These are phyloP conservation scores for Trypoxylon attenuatum DNA, from an alignment of 2,888 invertebrate species.

Conservation along the genomic window DNA sequence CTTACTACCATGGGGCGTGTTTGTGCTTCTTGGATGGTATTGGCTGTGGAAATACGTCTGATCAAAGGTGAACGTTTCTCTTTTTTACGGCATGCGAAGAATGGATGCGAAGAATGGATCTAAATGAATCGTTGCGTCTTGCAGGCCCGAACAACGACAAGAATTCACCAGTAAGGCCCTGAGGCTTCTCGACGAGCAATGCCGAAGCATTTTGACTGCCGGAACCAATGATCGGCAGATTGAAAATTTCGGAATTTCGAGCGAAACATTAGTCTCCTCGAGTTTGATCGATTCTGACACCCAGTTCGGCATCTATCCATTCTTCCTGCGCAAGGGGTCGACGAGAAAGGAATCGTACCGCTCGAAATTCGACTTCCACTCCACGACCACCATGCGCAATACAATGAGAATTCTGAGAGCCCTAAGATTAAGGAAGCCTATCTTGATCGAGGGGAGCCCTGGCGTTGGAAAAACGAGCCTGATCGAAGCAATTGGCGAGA, in stretches of 20 bases:
- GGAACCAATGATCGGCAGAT: no score
- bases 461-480: constrained; percentile 99
- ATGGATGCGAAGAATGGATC: background rate
- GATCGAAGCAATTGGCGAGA: constrained; percentile 90
- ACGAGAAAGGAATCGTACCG: constrained; percentile 54
- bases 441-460: constrained; percentile 97
- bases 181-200: background rate
- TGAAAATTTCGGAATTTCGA: constrained; percentile 72
- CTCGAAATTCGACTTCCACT: constrained; percentile 84
- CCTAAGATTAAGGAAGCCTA: constrained; percentile 92
- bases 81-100: background rate
- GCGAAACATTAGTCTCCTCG: no score
- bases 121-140: background rate
- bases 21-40: constrained; percentile 94
- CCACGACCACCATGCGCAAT: constrained; percentile 88
- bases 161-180: background rate
- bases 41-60: constrained; percentile 87
- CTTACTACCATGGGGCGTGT: constrained; percentile 92
- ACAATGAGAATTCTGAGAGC: constrained; percentile 90
- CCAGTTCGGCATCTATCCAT: constrained; percentile 86
- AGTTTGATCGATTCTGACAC: background rate
- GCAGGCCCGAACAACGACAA: background rate
- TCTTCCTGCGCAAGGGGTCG: constrained; percentile 80
- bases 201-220: no score
- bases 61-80: constrained; percentile 76